Conservation (phyloP, 2,113 vertebrate genomes). For the Scalopus aquaticus region DNA sequence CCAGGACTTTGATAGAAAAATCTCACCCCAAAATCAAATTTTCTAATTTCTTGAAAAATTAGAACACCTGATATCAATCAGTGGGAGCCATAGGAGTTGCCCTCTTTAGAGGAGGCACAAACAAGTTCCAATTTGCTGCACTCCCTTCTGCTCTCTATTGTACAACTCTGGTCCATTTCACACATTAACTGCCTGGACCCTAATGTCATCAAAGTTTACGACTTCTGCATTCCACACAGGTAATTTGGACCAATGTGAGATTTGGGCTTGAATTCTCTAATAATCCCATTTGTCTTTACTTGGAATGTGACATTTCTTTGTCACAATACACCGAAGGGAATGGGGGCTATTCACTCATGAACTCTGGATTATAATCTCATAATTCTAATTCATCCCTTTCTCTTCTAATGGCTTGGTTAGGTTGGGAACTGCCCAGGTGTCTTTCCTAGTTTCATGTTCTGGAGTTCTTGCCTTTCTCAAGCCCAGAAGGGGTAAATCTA, state of each 20-base stretch:
- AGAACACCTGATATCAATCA: neutral
- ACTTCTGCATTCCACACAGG: neutral
- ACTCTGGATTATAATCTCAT: neutral
- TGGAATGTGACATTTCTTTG: neutral
- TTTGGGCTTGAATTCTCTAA: neutral
- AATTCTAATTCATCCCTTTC: neutral
- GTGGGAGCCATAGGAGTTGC: neutral
- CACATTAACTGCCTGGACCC: neutral
- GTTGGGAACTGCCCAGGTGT: fast-evolving
- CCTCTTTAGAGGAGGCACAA: neutral
- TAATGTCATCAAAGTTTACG: neutral
- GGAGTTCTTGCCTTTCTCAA: neutral
- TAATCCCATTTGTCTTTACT: neutral
- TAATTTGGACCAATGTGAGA: neutral
- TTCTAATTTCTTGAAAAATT: neutral
- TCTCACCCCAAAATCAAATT: neutral
- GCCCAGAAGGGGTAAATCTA: neutral
- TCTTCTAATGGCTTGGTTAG: neutral
- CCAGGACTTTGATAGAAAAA: neutral
- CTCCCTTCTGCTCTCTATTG: neutral
- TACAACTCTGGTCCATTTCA: neutral
- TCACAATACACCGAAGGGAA: too few species aligned
- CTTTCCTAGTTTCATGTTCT: neutral
- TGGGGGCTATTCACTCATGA: neutral
- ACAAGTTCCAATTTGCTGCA: neutral